A percentile compares a stretch with the other conserved stretches of the same genome.
Conservation (phyloP, 2,797 vertebrate genomes). For the Microhierax caerulescens region DNA sequence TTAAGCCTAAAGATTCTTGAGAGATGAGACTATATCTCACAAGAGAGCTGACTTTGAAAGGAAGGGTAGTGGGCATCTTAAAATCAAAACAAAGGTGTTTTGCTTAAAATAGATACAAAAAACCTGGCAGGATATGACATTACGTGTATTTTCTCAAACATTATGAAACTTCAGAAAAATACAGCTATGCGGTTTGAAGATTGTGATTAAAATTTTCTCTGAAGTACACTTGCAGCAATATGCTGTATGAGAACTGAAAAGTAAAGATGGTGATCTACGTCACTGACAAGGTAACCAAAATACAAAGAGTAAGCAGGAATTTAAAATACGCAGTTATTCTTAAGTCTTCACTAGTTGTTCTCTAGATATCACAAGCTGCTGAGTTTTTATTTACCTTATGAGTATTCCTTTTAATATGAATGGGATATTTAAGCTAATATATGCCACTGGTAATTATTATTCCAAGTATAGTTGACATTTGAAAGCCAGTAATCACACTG, state of each 20-base stretch:
- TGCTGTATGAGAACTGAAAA: neutral
- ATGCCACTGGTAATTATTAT: neutral
- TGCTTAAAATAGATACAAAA: neutral
- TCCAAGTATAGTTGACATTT: neutral
- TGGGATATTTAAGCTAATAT: neutral
- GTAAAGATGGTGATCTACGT: neutral
- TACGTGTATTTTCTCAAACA: neutral
- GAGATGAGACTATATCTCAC: neutral
- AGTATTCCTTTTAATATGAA: neutral
- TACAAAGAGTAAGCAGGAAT: neutral
- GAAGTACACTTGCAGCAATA: neutral
- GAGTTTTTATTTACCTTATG: neutral
- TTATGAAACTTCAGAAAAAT: neutral
- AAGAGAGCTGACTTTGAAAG: neutral
- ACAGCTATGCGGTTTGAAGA: neutral
- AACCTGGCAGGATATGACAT: neutral
- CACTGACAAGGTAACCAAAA: neutral
- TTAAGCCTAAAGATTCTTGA: neutral
- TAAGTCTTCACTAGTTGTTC: neutral
- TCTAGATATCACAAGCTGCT: neutral
- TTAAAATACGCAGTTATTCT: neutral
- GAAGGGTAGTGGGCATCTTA: neutral
- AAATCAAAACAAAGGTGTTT: neutral
- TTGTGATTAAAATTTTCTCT: neutral
- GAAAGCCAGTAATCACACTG: neutral